Evolutionary conservation across 2,113 vertebrate genomes (phyloP).

Genomic region (Phyllostomus hastatus): DNA sequence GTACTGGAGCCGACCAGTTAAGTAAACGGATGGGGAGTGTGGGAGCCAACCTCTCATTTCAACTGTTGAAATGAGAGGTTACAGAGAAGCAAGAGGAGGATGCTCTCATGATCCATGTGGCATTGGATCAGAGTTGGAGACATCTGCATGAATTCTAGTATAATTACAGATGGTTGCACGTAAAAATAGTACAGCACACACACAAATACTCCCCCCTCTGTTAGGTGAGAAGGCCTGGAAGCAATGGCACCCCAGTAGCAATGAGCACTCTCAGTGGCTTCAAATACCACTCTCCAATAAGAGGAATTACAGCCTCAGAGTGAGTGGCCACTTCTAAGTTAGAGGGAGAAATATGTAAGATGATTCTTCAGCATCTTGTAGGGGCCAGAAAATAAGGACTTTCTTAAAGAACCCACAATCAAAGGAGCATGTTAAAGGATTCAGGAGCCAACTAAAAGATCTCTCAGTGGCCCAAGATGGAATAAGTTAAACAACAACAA

Average conservation of each 20-base stretch:
- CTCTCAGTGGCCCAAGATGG: neutral
- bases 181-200: neutral
- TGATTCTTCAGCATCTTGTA: neutral
- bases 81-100: neutral
- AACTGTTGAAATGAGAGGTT: neutral
- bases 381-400: neutral
- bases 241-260: neutral
- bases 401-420: neutral
- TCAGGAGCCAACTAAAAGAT: neutral
- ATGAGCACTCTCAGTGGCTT: neutral
- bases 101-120: neutral
- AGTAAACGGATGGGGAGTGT: neutral
- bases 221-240: neutral
- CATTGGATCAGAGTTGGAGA: neutral
- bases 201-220: neutral
- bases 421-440: neutral
- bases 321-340: neutral
- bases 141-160: neutral
- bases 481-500: neutral
- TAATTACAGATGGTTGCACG: neutral
- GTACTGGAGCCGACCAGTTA: neutral
- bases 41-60: neutral
- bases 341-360: neutral
- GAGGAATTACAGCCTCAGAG: neutral
- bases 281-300: neutral